Conservation (phyloP, 2,888 invertebrate species). For the Caenorhabditis macrosperma region DNA sequence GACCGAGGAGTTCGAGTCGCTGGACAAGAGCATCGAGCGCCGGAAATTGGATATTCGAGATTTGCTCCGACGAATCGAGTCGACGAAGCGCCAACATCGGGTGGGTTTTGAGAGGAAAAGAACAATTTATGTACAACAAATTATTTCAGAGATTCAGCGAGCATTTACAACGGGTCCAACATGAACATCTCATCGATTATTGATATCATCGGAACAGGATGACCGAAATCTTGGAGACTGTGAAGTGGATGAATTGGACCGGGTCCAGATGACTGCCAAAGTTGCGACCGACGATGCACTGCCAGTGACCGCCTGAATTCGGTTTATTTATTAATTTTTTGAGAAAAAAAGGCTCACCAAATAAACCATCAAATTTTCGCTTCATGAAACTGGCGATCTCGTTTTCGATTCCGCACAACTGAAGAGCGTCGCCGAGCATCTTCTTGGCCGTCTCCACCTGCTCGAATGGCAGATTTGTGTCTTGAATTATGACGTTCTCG, state of each 20-base stretch:
- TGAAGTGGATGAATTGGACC: slow-evolving; percentile 62
- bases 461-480: slow-evolving; percentile 51
- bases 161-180: slow-evolving; percentile 39
- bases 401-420: slow-evolving; percentile 66
- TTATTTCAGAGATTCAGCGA: slow-evolving; percentile 51
- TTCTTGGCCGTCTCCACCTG: slow-evolving; percentile 52
- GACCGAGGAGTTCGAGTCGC: slow-evolving; percentile 38
- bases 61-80: slow-evolving; percentile 27
- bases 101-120: slow-evolving; percentile 2
- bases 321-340: too few species aligned
- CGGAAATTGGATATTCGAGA: slow-evolving; percentile 42
- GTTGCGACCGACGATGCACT: slow-evolving; percentile 67
- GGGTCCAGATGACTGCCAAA: slow-evolving; percentile 67
- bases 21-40: slow-evolving; percentile 33
- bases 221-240: slow-evolving; percentile 65
- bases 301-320: slow-evolving; percentile 60
- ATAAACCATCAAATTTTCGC: slow-evolving; percentile 58
- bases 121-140: not conserved
- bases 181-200: slow-evolving; percentile 13
- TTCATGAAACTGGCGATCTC: slow-evolving; percentile 67
- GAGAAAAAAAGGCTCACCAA: slow-evolving; percentile 43
- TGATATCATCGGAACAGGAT: slow-evolving; percentile 60
- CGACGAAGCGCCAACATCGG: slow-evolving; percentile 43
- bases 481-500: slow-evolving; percentile 57
- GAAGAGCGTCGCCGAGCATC: slow-evolving; percentile 58